Evolutionary conservation across 2,888 invertebrate species (phyloP).

Genomic region (Drosophila meridiana): DNA sequence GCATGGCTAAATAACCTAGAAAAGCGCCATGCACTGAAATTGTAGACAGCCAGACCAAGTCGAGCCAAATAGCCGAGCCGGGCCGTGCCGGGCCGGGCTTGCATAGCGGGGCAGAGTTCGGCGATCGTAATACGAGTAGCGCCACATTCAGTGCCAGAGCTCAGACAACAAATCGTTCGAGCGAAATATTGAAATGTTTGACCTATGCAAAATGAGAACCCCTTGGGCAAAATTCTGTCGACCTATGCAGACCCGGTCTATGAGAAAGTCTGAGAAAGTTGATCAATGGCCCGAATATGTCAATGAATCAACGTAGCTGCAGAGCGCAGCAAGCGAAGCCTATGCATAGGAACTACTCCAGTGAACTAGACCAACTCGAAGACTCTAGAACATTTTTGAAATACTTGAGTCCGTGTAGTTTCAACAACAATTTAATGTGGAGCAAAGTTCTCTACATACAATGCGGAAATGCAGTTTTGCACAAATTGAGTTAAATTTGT

Average conservation of each 20-base stretch:
- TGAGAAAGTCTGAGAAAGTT: conserved; percentile 55
- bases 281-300: conserved; percentile 27
- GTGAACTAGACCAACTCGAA: conserved; percentile 25
- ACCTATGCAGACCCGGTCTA: conserved; percentile 45
- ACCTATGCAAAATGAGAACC: conserved; percentile 66
- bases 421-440: neutral
- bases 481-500: conserved; percentile 32
- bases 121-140: conserved; percentile 48
- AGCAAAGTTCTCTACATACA: conserved; percentile 16
- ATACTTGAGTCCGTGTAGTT: conserved; percentile 3
- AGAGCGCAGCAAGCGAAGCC: conserved; percentile 2
- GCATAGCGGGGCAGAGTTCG: conserved; percentile 3
- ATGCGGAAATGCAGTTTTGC: conserved; percentile 46
- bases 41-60: conserved; percentile 52
- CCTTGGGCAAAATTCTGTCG: conserved; percentile 38
- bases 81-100: neutral
- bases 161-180: conserved; percentile 53
- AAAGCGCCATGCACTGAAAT: conserved; percentile 61
- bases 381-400: conserved; percentile 4
- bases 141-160: conserved; percentile 43
- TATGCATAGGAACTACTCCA: conserved; percentile 21
- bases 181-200: conserved; percentile 50
- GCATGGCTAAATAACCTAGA: conserved; percentile 64
- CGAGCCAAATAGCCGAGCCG: conserved; percentile 13
- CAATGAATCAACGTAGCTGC: conserved; percentile 19